Conservation (phyloP, 1,140 invertebrate genomes). For the Drosophila ironensis region DNA sequence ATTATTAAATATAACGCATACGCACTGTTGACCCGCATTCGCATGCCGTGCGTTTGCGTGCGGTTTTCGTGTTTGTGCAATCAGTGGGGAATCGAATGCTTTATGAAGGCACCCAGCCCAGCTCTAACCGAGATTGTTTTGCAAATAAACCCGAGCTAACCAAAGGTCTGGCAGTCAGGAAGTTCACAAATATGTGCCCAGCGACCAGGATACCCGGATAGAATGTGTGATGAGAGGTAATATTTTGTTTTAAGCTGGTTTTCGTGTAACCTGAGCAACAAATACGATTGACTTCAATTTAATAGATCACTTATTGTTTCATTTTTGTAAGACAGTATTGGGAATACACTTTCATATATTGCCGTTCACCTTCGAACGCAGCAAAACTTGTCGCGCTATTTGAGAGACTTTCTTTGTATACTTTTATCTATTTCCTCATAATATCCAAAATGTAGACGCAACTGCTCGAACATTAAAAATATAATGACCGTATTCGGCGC, state of each 20-base stretch:
- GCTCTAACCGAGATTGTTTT: conserved; percentile 22
- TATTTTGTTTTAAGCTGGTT: too few species aligned
- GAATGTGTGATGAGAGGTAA: not conserved
- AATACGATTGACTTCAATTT: too few species aligned
- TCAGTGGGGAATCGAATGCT: conserved; percentile 35
- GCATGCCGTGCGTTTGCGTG: not conserved
- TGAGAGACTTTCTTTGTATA: not conserved
- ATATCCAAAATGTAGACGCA: conserved; percentile 47
- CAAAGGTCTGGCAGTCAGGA: conserved; percentile 8
- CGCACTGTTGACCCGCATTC: conserved; percentile 62
- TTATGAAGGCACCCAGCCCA: conserved; percentile 17
- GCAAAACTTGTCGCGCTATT: not conserved
- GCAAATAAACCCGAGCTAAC: conserved; percentile 10
- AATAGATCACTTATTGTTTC: too few species aligned
- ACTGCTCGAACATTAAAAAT: conserved; percentile 50
- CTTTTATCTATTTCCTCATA: not conserved
- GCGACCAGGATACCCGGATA: not conserved
- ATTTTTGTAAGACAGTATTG: not conserved
- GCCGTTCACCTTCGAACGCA: not conserved
- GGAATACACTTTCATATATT: not conserved
- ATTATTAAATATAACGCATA: conserved; percentile 70
- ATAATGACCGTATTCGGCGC: conserved; percentile 48
- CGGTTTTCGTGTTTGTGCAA: conserved; percentile 10
- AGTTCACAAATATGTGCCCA: conserved; percentile 23
- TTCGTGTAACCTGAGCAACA: too few species aligned